phyloP scores from a whole-genome alignment of 2,888 invertebrate genomes.

The Elysia crispata region DNA sequence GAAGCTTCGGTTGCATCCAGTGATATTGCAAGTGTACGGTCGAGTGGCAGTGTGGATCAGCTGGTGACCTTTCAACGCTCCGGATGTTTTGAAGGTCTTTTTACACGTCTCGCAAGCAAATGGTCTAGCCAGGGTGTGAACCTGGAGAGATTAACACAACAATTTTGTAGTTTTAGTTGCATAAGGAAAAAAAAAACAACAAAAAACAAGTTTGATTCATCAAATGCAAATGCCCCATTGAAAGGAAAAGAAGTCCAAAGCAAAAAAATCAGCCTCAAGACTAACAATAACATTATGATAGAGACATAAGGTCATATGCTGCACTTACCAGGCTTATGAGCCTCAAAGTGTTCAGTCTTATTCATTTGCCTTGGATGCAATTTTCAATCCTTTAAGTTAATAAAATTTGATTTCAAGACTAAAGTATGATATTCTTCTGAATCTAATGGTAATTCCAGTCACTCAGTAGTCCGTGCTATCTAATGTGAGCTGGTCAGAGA shows the following conservation, averaged over 20 bases:
- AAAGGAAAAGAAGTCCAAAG: too few species aligned
- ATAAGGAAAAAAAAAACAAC: neutral
- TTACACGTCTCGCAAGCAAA: constrained; percentile 70
- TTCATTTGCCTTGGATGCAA: too few species aligned
- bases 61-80: constrained; percentile 60
- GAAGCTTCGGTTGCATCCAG: constrained; percentile 71
- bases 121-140: constrained; percentile 67
- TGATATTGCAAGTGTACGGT: constrained; percentile 68
- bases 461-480: too few species aligned
- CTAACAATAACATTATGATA: neutral
- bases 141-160: constrained; percentile 32
- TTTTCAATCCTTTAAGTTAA: too few species aligned
- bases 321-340: too few species aligned
- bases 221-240: neutral
- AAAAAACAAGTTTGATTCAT: neutral
- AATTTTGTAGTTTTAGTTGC: too few species aligned
- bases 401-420: too few species aligned
- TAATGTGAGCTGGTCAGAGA: too few species aligned
- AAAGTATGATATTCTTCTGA: too few species aligned
- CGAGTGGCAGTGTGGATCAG: constrained; percentile 67
- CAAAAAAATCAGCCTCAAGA: neutral
- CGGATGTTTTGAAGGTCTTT: constrained; percentile 70
- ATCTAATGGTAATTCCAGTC: too few species aligned
- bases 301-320: neutral
- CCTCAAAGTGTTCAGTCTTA: too few species aligned